phyloP scores from a whole-genome alignment of 2,888 invertebrate species.

The Hymenopus coronatus region DNA sequence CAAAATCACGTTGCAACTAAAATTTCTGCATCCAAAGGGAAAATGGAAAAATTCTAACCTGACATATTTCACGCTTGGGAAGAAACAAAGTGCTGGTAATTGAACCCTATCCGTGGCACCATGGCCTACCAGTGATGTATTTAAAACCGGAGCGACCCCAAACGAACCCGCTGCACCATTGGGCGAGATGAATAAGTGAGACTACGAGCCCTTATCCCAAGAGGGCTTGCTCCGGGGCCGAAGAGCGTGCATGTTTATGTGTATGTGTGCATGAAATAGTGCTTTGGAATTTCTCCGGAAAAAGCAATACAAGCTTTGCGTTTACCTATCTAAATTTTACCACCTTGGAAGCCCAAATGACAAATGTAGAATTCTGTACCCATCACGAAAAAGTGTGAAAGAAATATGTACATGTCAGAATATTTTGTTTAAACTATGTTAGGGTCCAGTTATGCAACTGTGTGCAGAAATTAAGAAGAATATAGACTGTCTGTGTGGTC shows the following conservation, averaged over 20 bases:
- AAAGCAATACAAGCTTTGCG: no score
- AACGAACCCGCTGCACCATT: neutral
- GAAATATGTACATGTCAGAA: no score
- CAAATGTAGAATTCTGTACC: no score
- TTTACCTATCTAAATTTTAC: no score
- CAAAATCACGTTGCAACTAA: neutral
- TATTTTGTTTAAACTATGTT: no score
- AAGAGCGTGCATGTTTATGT: neutral
- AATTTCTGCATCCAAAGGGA: neutral
- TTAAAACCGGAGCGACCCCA: constrained; percentile 18
- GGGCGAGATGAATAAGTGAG: neutral
- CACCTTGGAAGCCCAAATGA: no score
- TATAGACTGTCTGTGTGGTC: no score
- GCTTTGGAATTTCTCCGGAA: no score
- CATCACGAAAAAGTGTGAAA: no score
- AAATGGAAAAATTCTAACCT: neutral
- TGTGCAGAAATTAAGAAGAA: no score
- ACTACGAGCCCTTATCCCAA: neutral
- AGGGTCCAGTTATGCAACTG: no score
- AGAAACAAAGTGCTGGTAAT: neutral
- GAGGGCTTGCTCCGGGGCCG: neutral
- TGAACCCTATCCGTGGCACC: neutral
- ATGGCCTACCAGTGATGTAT: constrained; percentile 7
- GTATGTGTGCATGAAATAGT: no score
- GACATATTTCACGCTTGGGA: neutral